Conservation (phyloP, 2,888 invertebrate species). For the Watsonalla binaria region DNA sequence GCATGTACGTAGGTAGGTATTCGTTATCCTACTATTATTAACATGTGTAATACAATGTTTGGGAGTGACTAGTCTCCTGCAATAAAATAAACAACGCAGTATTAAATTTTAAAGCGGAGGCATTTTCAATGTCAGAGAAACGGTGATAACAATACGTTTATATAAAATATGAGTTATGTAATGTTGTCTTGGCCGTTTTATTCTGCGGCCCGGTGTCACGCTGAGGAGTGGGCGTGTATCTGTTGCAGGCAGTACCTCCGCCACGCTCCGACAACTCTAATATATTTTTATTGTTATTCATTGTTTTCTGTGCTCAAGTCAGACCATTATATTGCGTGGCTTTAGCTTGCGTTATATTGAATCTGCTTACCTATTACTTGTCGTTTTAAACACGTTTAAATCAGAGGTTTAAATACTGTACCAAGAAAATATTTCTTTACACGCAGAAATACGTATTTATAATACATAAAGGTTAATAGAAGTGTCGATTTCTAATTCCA, state of each 20-base stretch:
- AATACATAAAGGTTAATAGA: too few relatives aligned
- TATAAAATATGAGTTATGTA: slow-evolving; percentile 20
- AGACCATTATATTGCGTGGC: too few relatives aligned
- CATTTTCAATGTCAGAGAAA: slow-evolving; percentile 2
- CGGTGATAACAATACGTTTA: slow-evolving; percentile 7
- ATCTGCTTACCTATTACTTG: too few relatives aligned
- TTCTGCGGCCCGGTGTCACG: slow-evolving; percentile 50
- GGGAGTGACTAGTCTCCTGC: neutral
- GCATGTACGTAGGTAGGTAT: too few relatives aligned
- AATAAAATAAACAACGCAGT: neutral
- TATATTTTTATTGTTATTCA: slow-evolving; percentile 34
- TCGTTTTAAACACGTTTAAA: too few relatives aligned
- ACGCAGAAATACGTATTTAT: too few relatives aligned
- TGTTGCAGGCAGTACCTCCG: slow-evolving; percentile 55
- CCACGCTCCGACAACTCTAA: slow-evolving; percentile 34
- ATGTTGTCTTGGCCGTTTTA: slow-evolving; percentile 38
- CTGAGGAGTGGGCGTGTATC: slow-evolving; percentile 47
- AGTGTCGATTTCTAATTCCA: too few relatives aligned
- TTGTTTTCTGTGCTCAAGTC: slow-evolving; percentile 14
- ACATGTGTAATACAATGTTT: too few relatives aligned
- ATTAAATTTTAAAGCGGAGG: slow-evolving; percentile 4
- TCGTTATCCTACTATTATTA: too few relatives aligned
- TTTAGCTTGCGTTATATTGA: too few relatives aligned
- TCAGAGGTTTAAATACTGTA: too few relatives aligned
- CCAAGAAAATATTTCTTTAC: too few relatives aligned